Conservation (phyloP, 2,797 vertebrate genomes). For the Botia kubotai region DNA sequence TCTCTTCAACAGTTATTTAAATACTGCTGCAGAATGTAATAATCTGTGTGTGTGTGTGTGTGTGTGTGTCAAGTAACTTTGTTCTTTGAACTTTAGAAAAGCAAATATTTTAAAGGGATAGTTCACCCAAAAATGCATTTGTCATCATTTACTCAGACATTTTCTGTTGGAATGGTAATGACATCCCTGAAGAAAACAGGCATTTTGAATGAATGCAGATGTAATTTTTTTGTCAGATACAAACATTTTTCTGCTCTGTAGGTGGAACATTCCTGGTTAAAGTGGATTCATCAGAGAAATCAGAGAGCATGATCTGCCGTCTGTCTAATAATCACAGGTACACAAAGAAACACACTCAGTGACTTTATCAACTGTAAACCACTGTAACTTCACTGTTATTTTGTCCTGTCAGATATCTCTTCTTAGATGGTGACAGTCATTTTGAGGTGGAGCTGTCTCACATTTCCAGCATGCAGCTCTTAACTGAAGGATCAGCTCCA, state of each 20-base stretch:
- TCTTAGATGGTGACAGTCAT: constrained; percentile 91
- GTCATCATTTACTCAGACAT: no score
- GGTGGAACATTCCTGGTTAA: constrained; percentile 89
- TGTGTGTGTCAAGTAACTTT: neutral
- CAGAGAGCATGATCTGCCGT: constrained; percentile 89
- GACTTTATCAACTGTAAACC: neutral
- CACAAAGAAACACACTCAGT: neutral
- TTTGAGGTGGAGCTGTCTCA: constrained; percentile 90
- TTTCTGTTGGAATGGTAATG: no score
- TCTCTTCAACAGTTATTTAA: neutral
- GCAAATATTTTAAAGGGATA: neutral
- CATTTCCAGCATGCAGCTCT: constrained; percentile 89
- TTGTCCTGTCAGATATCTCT: constrained; percentile 81
- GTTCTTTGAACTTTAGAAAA: neutral
- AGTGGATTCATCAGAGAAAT: constrained; percentile 83
- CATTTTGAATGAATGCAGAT: neutral
- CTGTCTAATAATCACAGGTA: constrained; percentile 97
- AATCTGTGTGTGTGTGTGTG: neutral
- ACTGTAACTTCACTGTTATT: neutral
- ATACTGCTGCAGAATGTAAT: neutral
- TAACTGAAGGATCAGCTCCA: constrained; percentile 87
- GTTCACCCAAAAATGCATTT: no score
- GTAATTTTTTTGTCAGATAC: neutral
- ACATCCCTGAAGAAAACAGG: no score
- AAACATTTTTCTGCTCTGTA: constrained; percentile 58